These are phyloP conservation scores for Anniella stebbinsi DNA, from an alignment of 2,797 vertebrate species.

Conservation along the genomic window DNA sequence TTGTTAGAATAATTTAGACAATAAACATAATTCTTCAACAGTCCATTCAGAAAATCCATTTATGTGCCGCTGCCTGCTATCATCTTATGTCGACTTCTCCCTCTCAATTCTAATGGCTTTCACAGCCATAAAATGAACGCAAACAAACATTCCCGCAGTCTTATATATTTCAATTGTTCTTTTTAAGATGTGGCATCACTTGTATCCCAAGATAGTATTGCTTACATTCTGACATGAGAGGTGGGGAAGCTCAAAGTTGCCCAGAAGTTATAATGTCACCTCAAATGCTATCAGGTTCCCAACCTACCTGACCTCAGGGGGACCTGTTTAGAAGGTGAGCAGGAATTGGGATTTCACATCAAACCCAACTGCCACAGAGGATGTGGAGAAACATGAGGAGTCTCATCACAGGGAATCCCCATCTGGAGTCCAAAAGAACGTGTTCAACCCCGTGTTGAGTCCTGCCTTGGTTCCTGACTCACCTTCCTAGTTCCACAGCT, in stretches of 20 bases:
- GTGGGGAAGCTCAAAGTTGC: not conserved
- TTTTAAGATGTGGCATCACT: not conserved
- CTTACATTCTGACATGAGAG: not conserved
- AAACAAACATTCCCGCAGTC: not conserved
- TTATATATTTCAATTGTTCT: not conserved
- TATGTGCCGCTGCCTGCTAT: not conserved
- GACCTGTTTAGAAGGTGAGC: too few species aligned
- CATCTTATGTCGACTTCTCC: not conserved
- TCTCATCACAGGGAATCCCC: too few species aligned
- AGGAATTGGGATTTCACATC: too few species aligned
- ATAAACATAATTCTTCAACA: not conserved
- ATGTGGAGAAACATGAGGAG: too few species aligned
- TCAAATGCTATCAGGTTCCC: too few species aligned
- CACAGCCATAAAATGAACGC: not conserved
- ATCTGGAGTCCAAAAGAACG: too few species aligned
- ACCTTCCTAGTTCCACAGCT: too few species aligned
- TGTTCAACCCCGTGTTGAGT: too few species aligned
- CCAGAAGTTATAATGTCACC: not conserved
- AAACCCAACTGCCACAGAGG: too few species aligned
- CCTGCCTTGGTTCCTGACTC: too few species aligned
- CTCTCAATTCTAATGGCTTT: constrained; percentile 4
- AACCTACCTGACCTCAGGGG: too few species aligned
- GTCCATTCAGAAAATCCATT: not conserved
- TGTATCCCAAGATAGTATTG: not conserved
- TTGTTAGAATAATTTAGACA: not conserved